Base-by-base conservation (phyloP, 2,888 invertebrate species). In the Dinocampus coccinellae region DNA sequence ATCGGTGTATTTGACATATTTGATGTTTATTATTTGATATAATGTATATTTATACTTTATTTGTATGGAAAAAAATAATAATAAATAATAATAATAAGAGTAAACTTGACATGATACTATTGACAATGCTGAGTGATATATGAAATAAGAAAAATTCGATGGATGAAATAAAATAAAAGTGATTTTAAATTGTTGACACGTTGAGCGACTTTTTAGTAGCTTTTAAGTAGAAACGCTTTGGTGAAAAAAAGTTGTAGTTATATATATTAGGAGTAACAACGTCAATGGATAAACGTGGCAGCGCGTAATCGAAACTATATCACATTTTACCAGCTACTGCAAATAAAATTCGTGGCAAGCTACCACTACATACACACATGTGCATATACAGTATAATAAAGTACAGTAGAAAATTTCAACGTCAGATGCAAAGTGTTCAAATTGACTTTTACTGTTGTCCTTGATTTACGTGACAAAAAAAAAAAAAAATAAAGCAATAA, bases 381-480 rank as follows among this genome's bases (percentile, higher is more conserved):
- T 26, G n/a, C 24, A n/a, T 26, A 24, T 24, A n/a, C 6, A 13
- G 29, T 58, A 58, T 24, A 26, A 11, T 1, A 2, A n/a, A 24
- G 9, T 62, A n/a, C 3, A 24, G 39, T 1, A 39, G 34, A 22
- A 33, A 34, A 52, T 52, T 65, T 53, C 24, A 36, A 57, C 39
- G 65, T 26, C 60, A 53, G 2, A 4, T 22, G 26, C n/a, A n/a
- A 42, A 70, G 36, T 20, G 39, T 52, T 47, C 65, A 66, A 70
- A 70, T 70, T 70, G 65, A n/a, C n/a, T n/a, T n/a, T n/a, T n/a
- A n/a, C n/a, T n/a, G n/a, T n/a, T n/a, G n/a, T n/a, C n/a, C n/a
- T n/a, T n/a, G n/a, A n/a, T n/a, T n/a, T n/a, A n/a, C n/a, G n/a
- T n/a, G n/a, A n/a, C n/a, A n/a, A n/a, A n/a, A n/a, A n/a, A n/a